Percentiles rank a stretch among this genome's conserved stretches.
Evolutionary conservation across 2,113 vertebrate species (phyloP).

Genomic region (Leucopsar rothschildi): DNA sequence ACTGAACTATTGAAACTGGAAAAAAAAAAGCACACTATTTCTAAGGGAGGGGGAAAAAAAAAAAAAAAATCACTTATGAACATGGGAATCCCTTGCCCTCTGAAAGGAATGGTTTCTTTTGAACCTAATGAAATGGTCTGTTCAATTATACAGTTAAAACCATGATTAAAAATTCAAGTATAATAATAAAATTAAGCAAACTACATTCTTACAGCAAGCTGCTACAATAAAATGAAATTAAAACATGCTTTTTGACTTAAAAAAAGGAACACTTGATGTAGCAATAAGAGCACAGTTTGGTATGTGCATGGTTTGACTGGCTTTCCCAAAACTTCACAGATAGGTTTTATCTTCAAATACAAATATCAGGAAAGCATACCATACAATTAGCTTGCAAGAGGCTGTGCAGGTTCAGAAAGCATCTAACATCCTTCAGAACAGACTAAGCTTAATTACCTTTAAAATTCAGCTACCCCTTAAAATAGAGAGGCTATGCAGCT

Average conservation of each 20-base stretch:
- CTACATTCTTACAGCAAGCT: conserved; percentile 74
- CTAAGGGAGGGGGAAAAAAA: background rate
- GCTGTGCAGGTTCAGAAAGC: conserved; percentile 64
- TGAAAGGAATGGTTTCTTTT: conserved; percentile 73
- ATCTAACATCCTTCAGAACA: conserved; percentile 61
- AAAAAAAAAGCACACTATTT: conserved; percentile 31
- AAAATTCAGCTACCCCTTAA: conserved; percentile 62
- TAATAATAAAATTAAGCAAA: conserved; percentile 74
- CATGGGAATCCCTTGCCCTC: conserved; percentile 67
- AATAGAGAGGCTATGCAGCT: conserved; percentile 59
- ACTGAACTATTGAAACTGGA: conserved; percentile 74
- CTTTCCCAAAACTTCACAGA: conserved; percentile 70
- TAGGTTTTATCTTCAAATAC: background rate
- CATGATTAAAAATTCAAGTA: conserved; percentile 85
- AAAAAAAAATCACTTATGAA: conserved; percentile 32
- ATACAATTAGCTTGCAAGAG: conserved; percentile 55
- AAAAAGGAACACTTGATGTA: conserved; percentile 86
- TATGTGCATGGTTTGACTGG: conserved; percentile 74
- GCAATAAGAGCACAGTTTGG: conserved; percentile 92
- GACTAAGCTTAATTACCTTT: conserved; percentile 44
- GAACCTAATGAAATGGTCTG: conserved; percentile 70
- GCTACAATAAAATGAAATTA: conserved; percentile 76
- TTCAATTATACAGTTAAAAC: conserved; percentile 76
- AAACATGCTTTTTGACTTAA: conserved; percentile 73
- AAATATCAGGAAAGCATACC: conserved; percentile 30